Base-by-base conservation (phyloP, 2,797 vertebrate species). In the Mycteria americana region DNA sequence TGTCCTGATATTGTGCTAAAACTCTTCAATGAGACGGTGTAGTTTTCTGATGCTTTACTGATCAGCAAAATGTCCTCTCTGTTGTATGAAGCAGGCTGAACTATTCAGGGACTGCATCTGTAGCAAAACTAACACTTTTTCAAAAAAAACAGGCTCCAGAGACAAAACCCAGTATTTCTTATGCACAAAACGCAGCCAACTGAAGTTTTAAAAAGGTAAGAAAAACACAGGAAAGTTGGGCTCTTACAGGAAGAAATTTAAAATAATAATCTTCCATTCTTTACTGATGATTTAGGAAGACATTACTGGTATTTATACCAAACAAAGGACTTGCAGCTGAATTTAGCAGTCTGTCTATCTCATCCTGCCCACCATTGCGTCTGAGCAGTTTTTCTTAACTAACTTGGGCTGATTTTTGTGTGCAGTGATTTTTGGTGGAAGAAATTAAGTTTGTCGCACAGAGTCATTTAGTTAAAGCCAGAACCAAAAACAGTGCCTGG, bases 121-220 rank as follows among this genome's bases (percentile, higher is more conserved):
- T 27, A 50, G 53, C 43, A 37, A 85, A 92, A 70, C 6, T 33
- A 18, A 80, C 28, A 6, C 7, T 21, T 57, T n/a, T 57, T 53
- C 46, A 11, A 23, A 21, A 62, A 41, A 75, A 21, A 1, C 46
- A 54, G 6, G 12, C 25, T 39, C 24, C 46, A 19, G 62, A 43
- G 33, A 7, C 4, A 11, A 86, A 90, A 59, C 5, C 2, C 6
- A 4, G 12, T 68, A 7, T 62, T 86, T 90, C 30, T 22, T 37
- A 7, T 6, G 37, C 23, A 24, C 18, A 56, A 72, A 79, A 72
- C 0, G 0, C 15, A 62, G 19, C 13, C 37, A 59, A 16, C 1
- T 3, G 11, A 59, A 82, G 13, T 73, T 67, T 39, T 24, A 15
- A 43, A 45, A 84, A 64, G 22, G 22, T 21, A 60, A 50, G 4